These are phyloP conservation scores for Brachystomella parvula DNA, from an alignment of 1,140 invertebrate genomes.

Conservation along the genomic window DNA sequence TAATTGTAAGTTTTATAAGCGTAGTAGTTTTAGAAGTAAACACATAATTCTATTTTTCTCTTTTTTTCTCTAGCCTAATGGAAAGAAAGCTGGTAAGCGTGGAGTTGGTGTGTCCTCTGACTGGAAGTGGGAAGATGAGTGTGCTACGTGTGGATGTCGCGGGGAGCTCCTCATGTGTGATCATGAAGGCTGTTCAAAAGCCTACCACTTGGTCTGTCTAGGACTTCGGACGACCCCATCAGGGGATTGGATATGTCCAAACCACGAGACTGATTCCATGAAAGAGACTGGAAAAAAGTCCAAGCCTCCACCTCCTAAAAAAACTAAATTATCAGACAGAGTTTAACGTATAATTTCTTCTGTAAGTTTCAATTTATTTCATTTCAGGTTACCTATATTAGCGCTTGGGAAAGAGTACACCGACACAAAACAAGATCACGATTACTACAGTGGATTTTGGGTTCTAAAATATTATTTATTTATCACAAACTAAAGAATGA, in stretches of 20 bases:
- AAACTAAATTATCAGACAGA: conserved; percentile 4
- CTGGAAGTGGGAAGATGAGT: conserved; percentile 23
- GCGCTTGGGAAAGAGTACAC: neutral
- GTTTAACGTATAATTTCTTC: neutral
- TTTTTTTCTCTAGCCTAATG: neutral
- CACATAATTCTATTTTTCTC: neutral
- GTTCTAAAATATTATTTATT: neutral
- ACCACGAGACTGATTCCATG: conserved; percentile 1
- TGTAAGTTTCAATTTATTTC: neutral
- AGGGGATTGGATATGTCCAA: conserved; percentile 23
- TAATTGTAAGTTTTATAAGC: conserved; percentile 8
- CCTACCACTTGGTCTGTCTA: conserved; percentile 23
- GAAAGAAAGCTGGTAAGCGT: neutral
- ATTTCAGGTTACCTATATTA: neutral
- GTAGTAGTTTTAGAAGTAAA: neutral
- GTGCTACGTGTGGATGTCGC: conserved; percentile 21
- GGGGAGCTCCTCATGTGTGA: conserved; percentile 27
- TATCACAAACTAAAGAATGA: no score
- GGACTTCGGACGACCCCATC: conserved; percentile 10
- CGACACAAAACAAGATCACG: neutral
- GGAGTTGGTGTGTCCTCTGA: neutral
- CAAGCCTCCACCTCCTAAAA: neutral
- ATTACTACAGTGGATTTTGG: neutral
- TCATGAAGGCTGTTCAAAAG: conserved; percentile 16
- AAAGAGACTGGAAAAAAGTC: no score